Base-by-base conservation (phyloP, 1,140 invertebrate species). In the Drosophila micromelanica region DNA sequence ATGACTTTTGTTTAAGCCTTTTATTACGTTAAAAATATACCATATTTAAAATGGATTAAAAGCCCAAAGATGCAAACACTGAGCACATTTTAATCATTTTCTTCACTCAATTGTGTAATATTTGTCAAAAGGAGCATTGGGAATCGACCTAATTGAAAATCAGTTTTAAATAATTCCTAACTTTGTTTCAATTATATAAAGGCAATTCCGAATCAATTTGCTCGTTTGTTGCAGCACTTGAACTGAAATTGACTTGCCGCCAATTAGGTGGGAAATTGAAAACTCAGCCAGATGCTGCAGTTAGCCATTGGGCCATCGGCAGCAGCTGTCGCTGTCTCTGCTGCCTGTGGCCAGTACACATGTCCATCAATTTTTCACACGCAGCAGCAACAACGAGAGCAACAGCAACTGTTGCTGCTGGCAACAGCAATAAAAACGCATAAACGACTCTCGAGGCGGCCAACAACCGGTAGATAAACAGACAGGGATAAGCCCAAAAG, bases 221-320 rank as follows among this genome's bases (percentile, higher is more conserved):
- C 3, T n/a, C 30, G 30, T 40, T 52, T 38, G 45, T 30, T 42
- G 27, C 42, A 37, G 59, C 59, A 64, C 49, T 78, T 51, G 64
- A 72, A 65, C 64, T 51, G 68, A 65, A 78, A 67, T 70, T 64
- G 67, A 56, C 51, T 65, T 67, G 72, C 71, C 49, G 62, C 84
- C 79, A 86, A 89, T 86, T 89, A 86, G 68, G 64, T 65, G 62
- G 57, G 61, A 74, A 71, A 67, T 77, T 77, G 43, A 43, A 76
- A 79, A 78, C 35, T 61, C 61, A 45, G 43, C 27, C 60, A 52
- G 56, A 27, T 45, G 52, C 65, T 69, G 54, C 23, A 45, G 54
- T 38, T 43, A 40, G 3, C 27, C 12, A 15, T 15, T 3, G 27
- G 32, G 3, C 27, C 12, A 15, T 15, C 8, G 27, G 42, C 40